phyloP scores from a whole-genome alignment of 2,113 vertebrate species.

The Malurus melanocephalus region DNA sequence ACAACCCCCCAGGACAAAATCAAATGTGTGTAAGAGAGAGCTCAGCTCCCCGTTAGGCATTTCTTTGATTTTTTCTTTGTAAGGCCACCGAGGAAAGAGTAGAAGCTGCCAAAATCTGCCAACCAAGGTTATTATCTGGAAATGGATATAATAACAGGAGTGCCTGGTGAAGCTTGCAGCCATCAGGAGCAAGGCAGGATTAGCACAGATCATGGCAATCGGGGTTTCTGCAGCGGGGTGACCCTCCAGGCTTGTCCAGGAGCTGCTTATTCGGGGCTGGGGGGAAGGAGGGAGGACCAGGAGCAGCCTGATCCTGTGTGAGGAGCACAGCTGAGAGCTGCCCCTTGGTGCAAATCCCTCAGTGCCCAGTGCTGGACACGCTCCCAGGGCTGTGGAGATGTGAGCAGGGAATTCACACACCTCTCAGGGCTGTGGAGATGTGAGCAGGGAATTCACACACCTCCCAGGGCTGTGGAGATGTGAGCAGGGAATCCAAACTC shows the following conservation, averaged over 20 bases:
- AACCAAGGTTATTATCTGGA: background rate
- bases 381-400: background rate
- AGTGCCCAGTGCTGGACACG: background rate
- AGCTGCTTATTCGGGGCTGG: background rate
- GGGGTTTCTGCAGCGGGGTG: background rate
- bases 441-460: background rate
- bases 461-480: background rate
- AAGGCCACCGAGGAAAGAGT: background rate
- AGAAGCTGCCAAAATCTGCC: background rate
- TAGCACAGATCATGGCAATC: background rate
- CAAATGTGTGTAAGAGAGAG: background rate
- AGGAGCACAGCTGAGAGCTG: background rate
- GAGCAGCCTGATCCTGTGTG: background rate
- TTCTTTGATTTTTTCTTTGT: background rate
- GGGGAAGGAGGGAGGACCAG: background rate
- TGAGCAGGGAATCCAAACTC: background rate
- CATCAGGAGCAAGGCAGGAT: background rate
- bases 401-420: background rate
- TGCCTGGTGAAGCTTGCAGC: background rate
- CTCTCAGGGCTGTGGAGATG: background rate
- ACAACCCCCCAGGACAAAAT: background rate
- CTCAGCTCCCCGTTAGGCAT: background rate
- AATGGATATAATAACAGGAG: background rate
- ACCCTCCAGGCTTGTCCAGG: background rate
- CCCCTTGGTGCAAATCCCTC: background rate